Conservation (phyloP, 2,113 vertebrate genomes). For the Arvicanthis niloticus region DNA sequence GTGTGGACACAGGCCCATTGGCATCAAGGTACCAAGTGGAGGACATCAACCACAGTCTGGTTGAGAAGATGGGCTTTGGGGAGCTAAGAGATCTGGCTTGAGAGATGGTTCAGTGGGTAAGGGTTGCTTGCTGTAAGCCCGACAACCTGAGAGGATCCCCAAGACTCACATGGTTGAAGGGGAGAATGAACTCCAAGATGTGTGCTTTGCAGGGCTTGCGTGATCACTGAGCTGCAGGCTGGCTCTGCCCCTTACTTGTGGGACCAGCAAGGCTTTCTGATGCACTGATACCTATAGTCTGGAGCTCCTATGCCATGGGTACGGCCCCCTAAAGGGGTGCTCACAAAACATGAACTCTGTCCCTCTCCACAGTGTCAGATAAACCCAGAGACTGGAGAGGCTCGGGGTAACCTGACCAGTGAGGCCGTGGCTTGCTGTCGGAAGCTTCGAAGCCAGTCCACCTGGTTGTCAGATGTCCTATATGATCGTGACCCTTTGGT, state of each 20-base stretch:
- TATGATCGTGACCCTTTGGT: conserved; percentile 84
- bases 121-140: background rate
- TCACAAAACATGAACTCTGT: fast-evolving
- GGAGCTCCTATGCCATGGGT: background rate
- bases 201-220: background rate
- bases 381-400: conserved; percentile 86
- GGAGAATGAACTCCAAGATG: background rate
- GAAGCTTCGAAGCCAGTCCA: conserved; percentile 90
- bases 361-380: conserved; percentile 86
- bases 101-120: background rate
- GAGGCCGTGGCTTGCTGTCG: conserved; percentile 89
- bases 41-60: too few relatives aligned
- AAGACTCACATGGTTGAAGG: background rate
- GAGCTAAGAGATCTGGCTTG: background rate
- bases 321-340: fast-evolving
- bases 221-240: background rate
- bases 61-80: background rate
- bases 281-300: too few relatives aligned
- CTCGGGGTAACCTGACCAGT: conserved; percentile 86
- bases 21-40: too few relatives aligned
- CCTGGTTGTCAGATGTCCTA: conserved; percentile 88
- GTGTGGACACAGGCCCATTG: background rate
- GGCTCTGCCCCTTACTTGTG: background rate
- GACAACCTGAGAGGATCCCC: too few relatives aligned
- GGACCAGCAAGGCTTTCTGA: background rate